A percentile compares a stretch with the other conserved stretches of the same genome.
phyloP scores from a whole-genome alignment of 1,140 invertebrate genomes.

The Pogonognathellus flavescens region DNA sequence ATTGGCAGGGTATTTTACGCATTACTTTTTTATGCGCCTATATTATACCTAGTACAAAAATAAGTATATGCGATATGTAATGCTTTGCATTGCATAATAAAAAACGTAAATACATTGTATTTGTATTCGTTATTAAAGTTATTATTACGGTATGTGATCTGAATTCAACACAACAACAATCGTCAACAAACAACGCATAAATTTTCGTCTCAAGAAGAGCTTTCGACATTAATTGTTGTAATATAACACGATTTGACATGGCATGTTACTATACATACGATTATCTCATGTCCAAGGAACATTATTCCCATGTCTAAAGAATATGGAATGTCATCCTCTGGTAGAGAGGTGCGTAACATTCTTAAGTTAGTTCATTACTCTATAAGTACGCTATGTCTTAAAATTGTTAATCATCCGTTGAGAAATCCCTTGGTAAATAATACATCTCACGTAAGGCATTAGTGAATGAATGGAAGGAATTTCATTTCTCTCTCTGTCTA shows the following conservation, averaged over 20 bases:
- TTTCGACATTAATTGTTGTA: constrained; percentile 23
- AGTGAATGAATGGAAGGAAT: background rate
- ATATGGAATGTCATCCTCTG: constrained; percentile 3
- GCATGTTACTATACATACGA: background rate
- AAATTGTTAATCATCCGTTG: constrained; percentile 14
- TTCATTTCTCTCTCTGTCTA: background rate
- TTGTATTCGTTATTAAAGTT: background rate
- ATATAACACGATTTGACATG: constrained; percentile 17
- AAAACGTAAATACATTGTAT: background rate
- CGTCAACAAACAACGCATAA: background rate
- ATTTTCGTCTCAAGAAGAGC: background rate
- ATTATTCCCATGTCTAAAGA: background rate
- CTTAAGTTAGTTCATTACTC: constrained; percentile 1
- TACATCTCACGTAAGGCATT: background rate
- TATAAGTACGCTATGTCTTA: background rate
- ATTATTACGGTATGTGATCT: background rate
- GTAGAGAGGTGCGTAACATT: background rate
- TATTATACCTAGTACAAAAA: too few species aligned
- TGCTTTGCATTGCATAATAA: background rate
- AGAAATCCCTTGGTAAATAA: background rate
- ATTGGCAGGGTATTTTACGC: too few species aligned
- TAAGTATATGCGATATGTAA: background rate
- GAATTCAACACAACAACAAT: background rate
- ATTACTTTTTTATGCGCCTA: too few species aligned
- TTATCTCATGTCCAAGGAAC: too few species aligned